Evolutionary conservation across 2,888 invertebrate genomes (phyloP), one percentile per base, ranked within the genome.

Genomic region (Heliconius ethilla): DNA sequence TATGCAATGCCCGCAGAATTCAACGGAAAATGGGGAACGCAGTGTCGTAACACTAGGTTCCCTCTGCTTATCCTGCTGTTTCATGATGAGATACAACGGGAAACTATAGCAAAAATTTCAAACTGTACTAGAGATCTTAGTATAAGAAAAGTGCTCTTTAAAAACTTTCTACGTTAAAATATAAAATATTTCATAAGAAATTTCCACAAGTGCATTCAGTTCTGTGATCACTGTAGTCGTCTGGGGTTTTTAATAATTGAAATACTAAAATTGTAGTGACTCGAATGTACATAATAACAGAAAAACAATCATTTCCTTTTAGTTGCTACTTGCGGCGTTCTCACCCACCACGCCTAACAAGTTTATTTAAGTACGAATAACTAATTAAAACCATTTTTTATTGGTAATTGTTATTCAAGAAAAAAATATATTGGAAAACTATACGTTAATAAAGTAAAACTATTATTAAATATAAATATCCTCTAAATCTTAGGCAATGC

Each of bases 181-280:
- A 37, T 51, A 51, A 51, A 22, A 51, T 51, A 33, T 66, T 66
- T 18, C 22, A 33, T 33, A 66, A 33, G 33, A 66, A 66, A 66
- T 65, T 27, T 65, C 9, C 27, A 33, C 66, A 33, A 33, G 66
- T 66, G 33, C n/a, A 22, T 33, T 10, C 66, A 33, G 66, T 51
- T 51, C 51, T 51, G 11, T 67, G 37, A n/a, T 67, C 37, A 67
- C 37, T 37, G 67, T 67, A 37, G 67, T 33, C 22, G 67, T 67
- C 67, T 67, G 66, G 67, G n/a, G 11, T 67, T 67, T 67, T 67
- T 33, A n/a, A 25, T 37, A 33, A 37, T 37, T 25, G 11, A 11
- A 67, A 51, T 51, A 22, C 51, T 22, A 51, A 7, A 51, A 22
- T 51, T 22, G 0, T 51, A 33, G 33, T 3, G 7, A 33, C 66